Base-by-base conservation (phyloP, 2,113 vertebrate genomes). In the Malurus alboscapulatus region DNA sequence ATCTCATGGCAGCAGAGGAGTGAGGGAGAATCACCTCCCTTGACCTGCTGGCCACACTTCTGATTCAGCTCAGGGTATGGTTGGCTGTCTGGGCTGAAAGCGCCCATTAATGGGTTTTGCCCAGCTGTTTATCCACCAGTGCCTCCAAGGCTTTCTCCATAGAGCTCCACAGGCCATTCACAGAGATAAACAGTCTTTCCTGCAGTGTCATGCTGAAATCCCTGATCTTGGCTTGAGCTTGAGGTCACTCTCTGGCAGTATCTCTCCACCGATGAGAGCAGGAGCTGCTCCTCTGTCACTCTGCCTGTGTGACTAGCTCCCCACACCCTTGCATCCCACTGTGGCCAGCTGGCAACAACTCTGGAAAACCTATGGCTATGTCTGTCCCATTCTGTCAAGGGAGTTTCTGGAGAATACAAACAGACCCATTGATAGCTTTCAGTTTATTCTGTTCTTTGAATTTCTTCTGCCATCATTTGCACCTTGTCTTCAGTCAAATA, bases 91-190 rank as follows among this genome's bases (percentile, higher is more conserved):
- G 81, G 40, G 32, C 55, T 59, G 15, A 32, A 36, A 59, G 24
- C 0, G 0, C 18, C 6, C 18, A 6, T 7, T 32, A 48, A 22
- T 0, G 1, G 54, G 12, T 62, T 30, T 13, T 5, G 6, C 42
- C 22, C 17, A 42, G 11, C 21, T 47, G 14, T 83, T 58, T 44
- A 83, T 53, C 30, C 16, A 47, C 14, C 21, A 4, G 4, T 48
- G 36, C 18, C 26, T 40, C 34, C 48, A 85, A 9, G 26, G 29
- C 61, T 30, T 51, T 53, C 34, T 78, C 66, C 4, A 5, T 2
- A 13, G 30, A 61, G 48, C 61, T 65, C 40, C 47, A 22, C 2
- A 25, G 51, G 24, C 24, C 61, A 7, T 40, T 74, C 29, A 24
- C 11, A 42, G 58, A 55, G 62, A 73, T 1, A 4, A 85, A 5